Evolutionary conservation across 2,888 invertebrate genomes (phyloP).

Genomic region (Spodoptera picta): DNA sequence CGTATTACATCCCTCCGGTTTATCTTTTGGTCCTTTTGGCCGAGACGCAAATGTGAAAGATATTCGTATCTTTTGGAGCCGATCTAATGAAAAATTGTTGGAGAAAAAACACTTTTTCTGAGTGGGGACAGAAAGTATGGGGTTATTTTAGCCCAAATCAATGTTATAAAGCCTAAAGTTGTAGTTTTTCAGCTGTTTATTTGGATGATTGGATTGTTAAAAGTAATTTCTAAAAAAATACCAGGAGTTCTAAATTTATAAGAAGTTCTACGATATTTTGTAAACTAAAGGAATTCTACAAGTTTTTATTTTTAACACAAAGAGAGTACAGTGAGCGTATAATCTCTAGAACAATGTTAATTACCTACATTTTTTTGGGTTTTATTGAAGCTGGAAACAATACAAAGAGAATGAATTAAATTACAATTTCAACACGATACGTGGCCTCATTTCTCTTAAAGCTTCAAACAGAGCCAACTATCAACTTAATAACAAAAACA

Average conservation of each 20-base stretch:
- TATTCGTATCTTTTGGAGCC: slow-evolving; percentile 28
- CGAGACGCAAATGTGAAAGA: slow-evolving; percentile 32
- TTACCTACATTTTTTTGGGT: too few relatives aligned
- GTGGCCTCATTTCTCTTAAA: too few relatives aligned
- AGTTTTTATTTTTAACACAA: slow-evolving; percentile 1
- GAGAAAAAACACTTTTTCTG: slow-evolving; percentile 5
- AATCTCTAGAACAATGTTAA: too few relatives aligned
- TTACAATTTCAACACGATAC: too few relatives aligned
- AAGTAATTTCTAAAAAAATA: slow-evolving; percentile 4
- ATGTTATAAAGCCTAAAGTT: too few relatives aligned
- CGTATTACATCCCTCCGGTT: slow-evolving; percentile 50
- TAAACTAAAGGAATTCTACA: slow-evolving; percentile 8
- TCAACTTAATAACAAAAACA: too few relatives aligned
- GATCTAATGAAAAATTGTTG: slow-evolving; percentile 23
- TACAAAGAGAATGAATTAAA: too few relatives aligned
- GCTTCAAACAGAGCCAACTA: too few relatives aligned
- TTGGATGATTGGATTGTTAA: too few relatives aligned
- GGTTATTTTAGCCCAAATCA: neutral
- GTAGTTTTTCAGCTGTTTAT: too few relatives aligned
- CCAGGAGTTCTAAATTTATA: slow-evolving; percentile 18
- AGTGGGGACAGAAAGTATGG: slow-evolving; percentile 4
- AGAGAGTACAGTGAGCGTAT: too few relatives aligned
- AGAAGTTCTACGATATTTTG: slow-evolving; percentile 17
- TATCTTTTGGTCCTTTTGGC: slow-evolving; percentile 34
- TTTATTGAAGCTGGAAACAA: too few relatives aligned